Percentiles rank a stretch among this genome's conserved stretches.
These are phyloP conservation scores for Agelastica alni DNA, from an alignment of 2,888 invertebrate species.

Conservation along the genomic window DNA sequence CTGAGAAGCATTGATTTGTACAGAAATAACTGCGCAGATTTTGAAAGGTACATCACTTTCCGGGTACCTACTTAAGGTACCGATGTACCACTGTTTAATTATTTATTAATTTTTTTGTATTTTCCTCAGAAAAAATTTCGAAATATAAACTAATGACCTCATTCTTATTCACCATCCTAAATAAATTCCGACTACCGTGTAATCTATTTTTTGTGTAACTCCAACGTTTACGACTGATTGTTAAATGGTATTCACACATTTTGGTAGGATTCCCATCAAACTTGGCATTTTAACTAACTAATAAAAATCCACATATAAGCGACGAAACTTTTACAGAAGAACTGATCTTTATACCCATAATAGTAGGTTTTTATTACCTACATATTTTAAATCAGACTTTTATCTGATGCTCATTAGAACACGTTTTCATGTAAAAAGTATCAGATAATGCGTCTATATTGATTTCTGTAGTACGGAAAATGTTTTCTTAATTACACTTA, in stretches of 20 bases:
- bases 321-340: slow-evolving; percentile 2
- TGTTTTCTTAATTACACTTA: neutral
- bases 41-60: no score
- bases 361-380: slow-evolving; percentile 9
- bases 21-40: no score
- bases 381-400: slow-evolving; percentile 12
- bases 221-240: slow-evolving; percentile 11
- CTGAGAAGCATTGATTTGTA: no score
- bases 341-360: slow-evolving; percentile 5
- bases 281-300: slow-evolving; percentile 7
- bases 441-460: slow-evolving; percentile 6
- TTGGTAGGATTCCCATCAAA: slow-evolving; percentile 8
- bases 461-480: slow-evolving; percentile 3
- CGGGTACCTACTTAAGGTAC: no score
- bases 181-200: neutral
- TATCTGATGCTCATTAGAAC: slow-evolving; percentile 15
- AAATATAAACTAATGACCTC: no score
- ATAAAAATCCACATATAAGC: slow-evolving; percentile 4
- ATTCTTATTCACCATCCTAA: neutral
- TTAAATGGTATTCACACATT: slow-evolving; percentile 15
- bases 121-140: no score
- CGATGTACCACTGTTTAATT: no score
- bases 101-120: no score
- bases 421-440: neutral
- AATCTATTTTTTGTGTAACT: slow-evolving; percentile 8